Evolutionary conservation across 2,888 invertebrate genomes (phyloP).

Genomic region (Zhuqinia jingwanae): DNA sequence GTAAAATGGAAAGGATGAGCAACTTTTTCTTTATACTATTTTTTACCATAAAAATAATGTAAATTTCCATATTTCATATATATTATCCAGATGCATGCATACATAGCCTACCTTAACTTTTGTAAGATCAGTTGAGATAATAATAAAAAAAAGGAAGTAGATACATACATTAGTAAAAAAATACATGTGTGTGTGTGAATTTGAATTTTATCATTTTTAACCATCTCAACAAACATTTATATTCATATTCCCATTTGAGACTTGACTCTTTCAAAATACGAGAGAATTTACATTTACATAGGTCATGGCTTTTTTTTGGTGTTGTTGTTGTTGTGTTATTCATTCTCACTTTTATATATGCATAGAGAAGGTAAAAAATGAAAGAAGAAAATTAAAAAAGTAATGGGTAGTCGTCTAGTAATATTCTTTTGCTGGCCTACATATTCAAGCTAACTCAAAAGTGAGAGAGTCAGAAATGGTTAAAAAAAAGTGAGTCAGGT

Average conservation of each 20-base stretch:
- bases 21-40: neutral
- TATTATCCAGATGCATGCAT: too few relatives aligned
- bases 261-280: neutral
- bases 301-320: constrained; percentile 39
- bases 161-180: neutral
- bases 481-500: neutral
- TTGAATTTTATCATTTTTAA: constrained; percentile 51
- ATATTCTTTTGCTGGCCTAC: constrained; percentile 11
- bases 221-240: constrained; percentile 22
- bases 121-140: neutral
- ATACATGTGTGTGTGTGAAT: constrained; percentile 33
- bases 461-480: neutral
- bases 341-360: constrained; percentile 27
- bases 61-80: neutral
- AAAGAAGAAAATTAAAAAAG: constrained; percentile 27
- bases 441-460: neutral
- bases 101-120: constrained; percentile 27
- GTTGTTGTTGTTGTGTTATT: too few relatives aligned
- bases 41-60: neutral
- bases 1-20: neutral
- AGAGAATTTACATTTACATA: constrained; percentile 35
- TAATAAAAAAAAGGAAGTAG: neutral
- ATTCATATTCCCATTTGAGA: neutral
- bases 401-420: neutral
- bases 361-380: constrained; percentile 3